Percentiles rank a stretch among this genome's conserved stretches.
Conservation (phyloP, 2,797 vertebrate species). For the Sebastes nivosus region DNA sequence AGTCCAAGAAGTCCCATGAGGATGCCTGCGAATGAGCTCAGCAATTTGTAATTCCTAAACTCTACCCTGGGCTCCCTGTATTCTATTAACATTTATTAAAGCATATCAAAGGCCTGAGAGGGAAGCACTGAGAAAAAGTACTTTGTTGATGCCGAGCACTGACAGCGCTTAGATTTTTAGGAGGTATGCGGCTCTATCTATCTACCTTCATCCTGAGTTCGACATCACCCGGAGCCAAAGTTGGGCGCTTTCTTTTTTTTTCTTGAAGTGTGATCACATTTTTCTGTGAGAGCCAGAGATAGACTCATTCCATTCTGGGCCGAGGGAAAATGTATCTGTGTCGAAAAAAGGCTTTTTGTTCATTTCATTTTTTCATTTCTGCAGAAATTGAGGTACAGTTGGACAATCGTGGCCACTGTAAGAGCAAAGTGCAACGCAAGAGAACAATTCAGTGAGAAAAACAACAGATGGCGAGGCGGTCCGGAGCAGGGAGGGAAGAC, state of each 20-base stretch:
- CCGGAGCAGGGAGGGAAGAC: constrained; percentile 3
- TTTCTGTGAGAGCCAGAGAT: constrained; percentile 36
- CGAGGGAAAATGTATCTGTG: constrained; percentile 46
- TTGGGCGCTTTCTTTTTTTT: constrained; percentile 1
- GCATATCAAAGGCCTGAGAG: constrained; percentile 43
- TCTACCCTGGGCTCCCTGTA: constrained; percentile 44
- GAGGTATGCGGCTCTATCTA: constrained; percentile 13
- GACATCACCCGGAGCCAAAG: constrained; percentile 19
- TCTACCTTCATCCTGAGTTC: constrained; percentile 14
- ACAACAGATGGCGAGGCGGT: constrained; percentile 56
- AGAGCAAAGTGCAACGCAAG: constrained; percentile 30
- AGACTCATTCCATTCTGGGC: constrained; percentile 51
- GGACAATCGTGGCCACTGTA: constrained; percentile 41
- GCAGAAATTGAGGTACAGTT: constrained; percentile 53
- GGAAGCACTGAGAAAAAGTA: constrained; percentile 15
- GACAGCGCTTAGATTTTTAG: background rate
- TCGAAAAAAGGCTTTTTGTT: constrained; percentile 51
- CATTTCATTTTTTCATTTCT: constrained; percentile 53
- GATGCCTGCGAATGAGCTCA: constrained; percentile 45
- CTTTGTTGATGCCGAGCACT: constrained; percentile 21
- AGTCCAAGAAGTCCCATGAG: constrained; percentile 50
- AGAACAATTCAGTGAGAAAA: constrained; percentile 34
- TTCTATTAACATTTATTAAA: constrained; percentile 68
- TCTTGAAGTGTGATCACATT: constrained; percentile 47
- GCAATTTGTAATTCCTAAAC: constrained; percentile 62